Evolutionary conservation across 2,113 vertebrate species (phyloP), one percentile per base, ranked within the genome.

Genomic region (Grammomys surdaster): DNA sequence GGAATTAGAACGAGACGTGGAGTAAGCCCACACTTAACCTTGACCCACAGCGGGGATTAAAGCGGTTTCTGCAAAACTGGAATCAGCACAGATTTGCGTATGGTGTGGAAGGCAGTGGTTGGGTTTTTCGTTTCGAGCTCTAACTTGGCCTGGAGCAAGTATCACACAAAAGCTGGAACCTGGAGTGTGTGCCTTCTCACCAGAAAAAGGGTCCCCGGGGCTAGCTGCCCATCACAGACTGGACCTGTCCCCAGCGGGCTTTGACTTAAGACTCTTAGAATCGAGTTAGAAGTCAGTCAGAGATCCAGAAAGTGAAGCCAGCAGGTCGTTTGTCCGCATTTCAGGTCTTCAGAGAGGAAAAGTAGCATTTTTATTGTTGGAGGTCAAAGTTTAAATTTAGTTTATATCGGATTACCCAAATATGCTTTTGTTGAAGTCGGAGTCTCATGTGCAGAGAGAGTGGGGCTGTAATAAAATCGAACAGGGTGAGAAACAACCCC

Each of bases 321-420:
- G 97, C 97, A 97, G 98, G 97, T 97, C 97, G 98, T 98, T 96
- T 90, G 96, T 98, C 98, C 96, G 96, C 95, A 98, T 97, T 97
- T 98, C 98, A 97, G 98, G 94, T 97, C 98, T 98, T 96, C 70
- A 88, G 93, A 95, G 89, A 84, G 40, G 65, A 85, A 98, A 98
- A 98, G 96, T 96, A 98, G 98, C 87, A 69, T 98, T 98, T 99
- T 98, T 98, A 98, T 98, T 98, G 98, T 98, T 96, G 97, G 82
- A 97, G 98, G 98, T 98, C 98, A 98, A 97, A 98, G 98, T 98
- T 98, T 98, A 98, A 97, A 99, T 98, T 98, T 98, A 98, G 98
- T 98, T 99, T 99, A 98, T 98, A 98, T 99, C 98, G 82, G 97
- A 98, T 99, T 98, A 98, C 98, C 98, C 98, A 98, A 98, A 98